Evolutionary conservation across 2,113 vertebrate genomes (phyloP), one percentile per base, ranked within the genome.

Genomic region (Apeltes quadracus): DNA sequence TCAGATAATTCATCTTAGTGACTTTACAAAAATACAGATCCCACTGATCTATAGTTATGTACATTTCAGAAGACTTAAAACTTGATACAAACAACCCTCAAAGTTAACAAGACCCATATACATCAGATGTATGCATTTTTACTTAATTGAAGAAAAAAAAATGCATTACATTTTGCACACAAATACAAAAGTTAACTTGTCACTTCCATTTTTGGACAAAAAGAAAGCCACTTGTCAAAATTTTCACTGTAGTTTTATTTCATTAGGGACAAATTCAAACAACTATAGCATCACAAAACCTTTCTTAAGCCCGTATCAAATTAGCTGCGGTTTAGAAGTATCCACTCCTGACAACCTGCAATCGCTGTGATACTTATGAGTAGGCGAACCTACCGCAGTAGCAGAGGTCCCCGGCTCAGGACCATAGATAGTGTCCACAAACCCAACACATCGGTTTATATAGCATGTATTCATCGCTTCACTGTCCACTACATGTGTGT

Each of bases 231-330:
- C 11, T 2, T 41, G 14, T 76, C 54, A 75, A 86, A 86, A 83
- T 62, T 61, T 54, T 69, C 56, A 81, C 36, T 58, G 61, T 67
- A 27, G 34, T 85, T 91, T 88, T 89, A 88, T 91, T 91, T 87
- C n/a, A 86, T 83, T 56, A 62, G 73, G 56, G 67, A 80, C 70
- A 79, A 84, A 88, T 83, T 87, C 71, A 87, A 88, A 88, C 73
- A 78, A 74, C 80, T 78, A 78, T 51, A 75, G 34, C 69, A 76
- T 80, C 68, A 80, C 59, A 34, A 5, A 5, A 34, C 7, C n/a
- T 50, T 20, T 23, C 44, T 80, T 46, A 67, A 78, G 27, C 50
- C 69, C 78, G 83, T 39, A 75, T 78, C 83, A 82, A 88, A 85
- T 63, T 73, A 29, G 5, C 67, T 7, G 5, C 32, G 32, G 32